phyloP scores from a whole-genome alignment of 2,888 invertebrate genomes.

The Cheilosia scutellata region DNA sequence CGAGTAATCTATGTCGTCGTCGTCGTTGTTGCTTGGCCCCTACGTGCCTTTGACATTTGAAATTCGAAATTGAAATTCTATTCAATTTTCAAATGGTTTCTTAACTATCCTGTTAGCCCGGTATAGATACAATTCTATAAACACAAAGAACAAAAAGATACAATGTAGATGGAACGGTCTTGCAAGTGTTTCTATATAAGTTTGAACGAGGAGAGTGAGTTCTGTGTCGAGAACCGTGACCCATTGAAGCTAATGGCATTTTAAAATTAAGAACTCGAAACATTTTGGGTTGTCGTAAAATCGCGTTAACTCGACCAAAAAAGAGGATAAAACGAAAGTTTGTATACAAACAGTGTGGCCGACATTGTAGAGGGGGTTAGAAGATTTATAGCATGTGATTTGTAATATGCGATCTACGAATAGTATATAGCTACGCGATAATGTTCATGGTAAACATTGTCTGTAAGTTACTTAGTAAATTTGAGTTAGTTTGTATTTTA shows the following conservation, averaged over 20 bases:
- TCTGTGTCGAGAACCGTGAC: background rate
- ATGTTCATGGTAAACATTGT: background rate
- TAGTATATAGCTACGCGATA: background rate
- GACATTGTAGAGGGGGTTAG: constrained; percentile 1
- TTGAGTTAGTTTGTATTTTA: too few species aligned
- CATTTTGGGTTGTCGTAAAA: background rate
- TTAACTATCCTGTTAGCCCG: background rate
- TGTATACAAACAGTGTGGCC: constrained; percentile 7
- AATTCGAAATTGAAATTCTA: constrained; percentile 48
- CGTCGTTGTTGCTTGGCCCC: background rate
- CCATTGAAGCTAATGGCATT: constrained; percentile 7
- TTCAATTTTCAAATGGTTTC: constrained; percentile 28
- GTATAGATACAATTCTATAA: constrained; percentile 16
- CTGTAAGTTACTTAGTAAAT: background rate
- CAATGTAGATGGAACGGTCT: background rate
- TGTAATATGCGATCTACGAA: background rate
- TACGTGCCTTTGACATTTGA: constrained; percentile 2
- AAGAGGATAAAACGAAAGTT: background rate
- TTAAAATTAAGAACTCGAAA: constrained; percentile 12
- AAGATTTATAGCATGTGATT: background rate
- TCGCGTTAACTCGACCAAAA: constrained; percentile 22
- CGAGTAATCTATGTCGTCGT: background rate
- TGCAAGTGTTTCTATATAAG: background rate
- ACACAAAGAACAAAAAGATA: background rate
- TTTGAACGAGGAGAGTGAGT: too few species aligned